These are phyloP conservation scores for Heliornis fulica DNA, from an alignment of 2,113 vertebrate species.

Conservation along the genomic window DNA sequence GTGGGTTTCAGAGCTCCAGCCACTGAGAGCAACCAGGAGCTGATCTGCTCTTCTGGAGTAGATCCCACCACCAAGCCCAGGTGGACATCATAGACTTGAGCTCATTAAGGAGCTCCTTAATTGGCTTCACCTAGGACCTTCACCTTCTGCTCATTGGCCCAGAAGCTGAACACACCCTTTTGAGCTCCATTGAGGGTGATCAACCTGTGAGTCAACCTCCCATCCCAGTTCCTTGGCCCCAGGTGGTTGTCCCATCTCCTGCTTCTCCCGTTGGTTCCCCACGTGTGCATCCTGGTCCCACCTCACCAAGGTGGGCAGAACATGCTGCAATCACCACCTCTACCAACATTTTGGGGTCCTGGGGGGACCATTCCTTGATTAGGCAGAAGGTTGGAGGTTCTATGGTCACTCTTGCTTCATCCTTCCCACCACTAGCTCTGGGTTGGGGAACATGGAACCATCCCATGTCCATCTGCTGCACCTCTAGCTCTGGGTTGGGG, in stretches of 20 bases:
- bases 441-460: no score
- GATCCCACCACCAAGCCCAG: neutral
- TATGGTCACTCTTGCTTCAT: no score
- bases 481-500: no score
- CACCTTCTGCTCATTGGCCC: neutral
- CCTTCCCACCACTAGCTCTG: no score
- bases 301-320: no score
- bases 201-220: neutral
- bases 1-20: neutral
- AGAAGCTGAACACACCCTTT: neutral
- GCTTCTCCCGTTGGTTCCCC: no score
- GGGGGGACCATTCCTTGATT: neutral
- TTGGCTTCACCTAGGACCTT: no score
- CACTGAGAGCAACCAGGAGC: fast-evolving
- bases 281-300: no score
- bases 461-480: no score
- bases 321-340: neutral
- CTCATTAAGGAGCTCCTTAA: neutral
- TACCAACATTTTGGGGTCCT: neutral
- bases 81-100: neutral
- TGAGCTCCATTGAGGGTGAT: neutral
- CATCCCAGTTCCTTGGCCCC: no score
- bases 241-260: fast-evolving
- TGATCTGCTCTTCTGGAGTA: neutral
- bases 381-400: fast-evolving